These are phyloP conservation scores for Orgyia antiqua DNA, from an alignment of 2,888 invertebrate species.

Conservation along the genomic window DNA sequence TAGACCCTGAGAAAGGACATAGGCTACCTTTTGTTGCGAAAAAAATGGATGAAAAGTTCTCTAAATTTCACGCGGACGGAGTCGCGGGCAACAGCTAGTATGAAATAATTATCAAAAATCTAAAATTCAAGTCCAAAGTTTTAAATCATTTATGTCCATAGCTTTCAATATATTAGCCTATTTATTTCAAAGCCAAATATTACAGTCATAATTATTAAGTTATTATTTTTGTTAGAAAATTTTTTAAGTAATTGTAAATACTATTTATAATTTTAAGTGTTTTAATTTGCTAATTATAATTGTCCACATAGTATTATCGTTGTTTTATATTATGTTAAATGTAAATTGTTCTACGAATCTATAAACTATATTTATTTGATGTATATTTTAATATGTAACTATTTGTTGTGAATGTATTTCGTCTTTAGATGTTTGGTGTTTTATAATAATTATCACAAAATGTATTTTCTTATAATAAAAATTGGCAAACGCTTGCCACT, in stretches of 20 bases:
- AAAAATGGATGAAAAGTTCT: too few species aligned
- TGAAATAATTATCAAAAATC: too few species aligned
- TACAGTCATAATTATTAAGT: slow-evolving; percentile 74
- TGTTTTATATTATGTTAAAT: slow-evolving; percentile 65
- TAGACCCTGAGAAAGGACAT: too few species aligned
- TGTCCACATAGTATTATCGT: slow-evolving; percentile 71
- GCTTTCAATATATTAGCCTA: slow-evolving; percentile 74
- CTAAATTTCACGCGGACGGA: too few species aligned
- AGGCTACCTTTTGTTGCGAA: too few species aligned
- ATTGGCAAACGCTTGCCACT: slow-evolving; percentile 55
- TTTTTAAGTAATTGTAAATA: slow-evolving; percentile 74
- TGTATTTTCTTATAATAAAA: slow-evolving; percentile 16
- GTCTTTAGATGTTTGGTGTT: slow-evolving; percentile 49
- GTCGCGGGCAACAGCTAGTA: too few species aligned
- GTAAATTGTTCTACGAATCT: slow-evolving; percentile 55
- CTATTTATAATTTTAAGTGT: slow-evolving; percentile 58
- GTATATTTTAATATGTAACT: slow-evolving; percentile 60
- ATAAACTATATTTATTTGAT: slow-evolving; percentile 65
- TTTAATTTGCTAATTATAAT: slow-evolving; percentile 58
- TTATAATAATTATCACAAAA: slow-evolving; percentile 26
- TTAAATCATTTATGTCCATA: slow-evolving; percentile 40
- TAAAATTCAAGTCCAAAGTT: too few species aligned
- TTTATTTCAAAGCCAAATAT: slow-evolving; percentile 78
- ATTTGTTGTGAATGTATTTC: slow-evolving; percentile 57
- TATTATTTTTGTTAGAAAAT: slow-evolving; percentile 63